Base-by-base conservation (phyloP, 2,113 vertebrate genomes). In the Zonotrichia leucophrys region DNA sequence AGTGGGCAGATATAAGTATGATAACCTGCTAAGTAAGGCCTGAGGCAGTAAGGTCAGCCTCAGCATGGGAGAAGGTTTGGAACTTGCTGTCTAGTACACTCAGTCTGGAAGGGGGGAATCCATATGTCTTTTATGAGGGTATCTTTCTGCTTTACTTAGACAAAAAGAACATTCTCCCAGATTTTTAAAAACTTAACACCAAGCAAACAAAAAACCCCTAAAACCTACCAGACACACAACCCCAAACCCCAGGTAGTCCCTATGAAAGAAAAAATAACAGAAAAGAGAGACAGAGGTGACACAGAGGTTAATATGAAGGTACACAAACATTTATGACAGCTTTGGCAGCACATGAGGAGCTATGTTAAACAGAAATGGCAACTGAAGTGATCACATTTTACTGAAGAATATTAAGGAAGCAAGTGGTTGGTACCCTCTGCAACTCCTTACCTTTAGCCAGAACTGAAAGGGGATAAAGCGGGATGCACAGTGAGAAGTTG, bases 401-500 rank as follows among this genome's bases (percentile, higher is more conserved):
- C 18, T 83, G 67, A 59, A 85, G 50, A 67, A 56, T 73, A 42
- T 18, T 47, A n/a, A 80, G 27, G 74, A 76, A 92, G 39, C 7
- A 52, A 88, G 62, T n/a, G 14, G 6, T 44, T 63, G 31, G 5
- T 68, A 46, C 30, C 7, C 41, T 77, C 70, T 35, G 19, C 22
- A 27, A 63, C 44, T 68, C 21, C 92, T 96, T 98, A 99, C 99
- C 99, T 99, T 99, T 98, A 78, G 98, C 98, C 35, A 98, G 90
- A 73, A 98, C 98, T 33, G 99, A 98, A 80, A 99, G 93, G 27
- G 98, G 96, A 83, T 99, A 99, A 17, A 99, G 41, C 0, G 73
- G 98, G 96, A 99, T 98, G 97, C 98, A 98, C 8, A 99, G 95
- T 2, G 99, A 98, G 95, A 99, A 98, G 62, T 98, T 98, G 15